Percentiles rank a stretch among this genome's conserved stretches.
These are phyloP conservation scores for Vesta saturnalis DNA, from an alignment of 2,888 invertebrate species.

Conservation along the genomic window DNA sequence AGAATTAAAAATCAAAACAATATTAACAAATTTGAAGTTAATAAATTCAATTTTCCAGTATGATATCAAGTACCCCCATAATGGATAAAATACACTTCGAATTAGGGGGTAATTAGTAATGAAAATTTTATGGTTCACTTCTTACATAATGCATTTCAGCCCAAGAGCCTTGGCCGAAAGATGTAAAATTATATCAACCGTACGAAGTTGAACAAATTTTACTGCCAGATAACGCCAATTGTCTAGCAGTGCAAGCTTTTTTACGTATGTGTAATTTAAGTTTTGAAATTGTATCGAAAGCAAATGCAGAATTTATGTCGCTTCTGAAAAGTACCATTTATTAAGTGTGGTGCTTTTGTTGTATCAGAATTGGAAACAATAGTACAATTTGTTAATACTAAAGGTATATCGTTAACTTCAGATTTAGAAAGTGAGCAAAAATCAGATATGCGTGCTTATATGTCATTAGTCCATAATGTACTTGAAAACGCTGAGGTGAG, in stretches of 20 bases:
- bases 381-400: slow-evolving; percentile 86
- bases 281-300: slow-evolving; percentile 81
- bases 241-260: slow-evolving; percentile 91
- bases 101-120: slow-evolving; percentile 39
- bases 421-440: slow-evolving; percentile 79
- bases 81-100: slow-evolving; percentile 42
- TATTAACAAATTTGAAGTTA: neutral
- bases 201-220: slow-evolving; percentile 94
- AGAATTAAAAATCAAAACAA: too few species aligned
- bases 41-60: neutral
- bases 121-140: neutral
- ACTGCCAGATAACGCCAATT: slow-evolving; percentile 93
- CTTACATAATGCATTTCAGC: slow-evolving; percentile 64
- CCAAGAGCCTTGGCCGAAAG: slow-evolving; percentile 90
- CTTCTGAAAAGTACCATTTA: slow-evolving; percentile 93
- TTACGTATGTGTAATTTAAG: slow-evolving; percentile 91
- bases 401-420: slow-evolving; percentile 80
- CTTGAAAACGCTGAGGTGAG: slow-evolving; percentile 89
- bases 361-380: slow-evolving; percentile 93
- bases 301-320: slow-evolving; percentile 97
- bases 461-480: slow-evolving; percentile 88
- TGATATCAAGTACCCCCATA: slow-evolving; percentile 31
- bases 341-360: slow-evolving; percentile 89
- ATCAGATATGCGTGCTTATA: slow-evolving; percentile 93
- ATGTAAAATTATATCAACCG: slow-evolving; percentile 87